Percentiles rank a stretch among this genome's conserved stretches.
These are phyloP conservation scores for Himalopsyche anomala DNA, from an alignment of 2,888 invertebrate genomes.

Conservation along the genomic window DNA sequence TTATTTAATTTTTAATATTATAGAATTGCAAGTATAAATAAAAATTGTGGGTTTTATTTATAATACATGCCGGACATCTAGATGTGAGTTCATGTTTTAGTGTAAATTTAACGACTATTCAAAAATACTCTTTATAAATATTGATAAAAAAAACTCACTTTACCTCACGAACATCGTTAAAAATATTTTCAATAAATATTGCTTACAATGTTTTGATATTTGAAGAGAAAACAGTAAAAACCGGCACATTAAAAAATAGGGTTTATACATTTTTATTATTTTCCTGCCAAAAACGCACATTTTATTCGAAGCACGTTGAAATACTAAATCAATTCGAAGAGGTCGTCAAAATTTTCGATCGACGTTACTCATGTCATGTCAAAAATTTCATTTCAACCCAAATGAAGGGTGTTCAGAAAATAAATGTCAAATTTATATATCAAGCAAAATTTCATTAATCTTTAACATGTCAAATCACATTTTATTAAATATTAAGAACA, in stretches of 20 bases:
- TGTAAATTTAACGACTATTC: no score
- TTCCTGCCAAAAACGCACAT: slow-evolving; percentile 28
- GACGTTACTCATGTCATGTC: slow-evolving; percentile 30
- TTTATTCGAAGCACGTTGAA: slow-evolving; percentile 31
- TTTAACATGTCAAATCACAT: no score
- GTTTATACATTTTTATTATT: slow-evolving; percentile 20
- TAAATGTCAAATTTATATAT: not conserved
- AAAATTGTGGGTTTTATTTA: no score
- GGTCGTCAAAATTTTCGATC: slow-evolving; percentile 34
- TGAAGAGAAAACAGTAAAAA: slow-evolving; percentile 12
- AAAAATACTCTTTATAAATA: no score
- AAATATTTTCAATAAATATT: slow-evolving; percentile 2
- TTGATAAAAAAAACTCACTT: not conserved
- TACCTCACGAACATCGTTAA: not conserved
- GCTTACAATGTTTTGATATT: slow-evolving; percentile 11
- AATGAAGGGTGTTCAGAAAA: not conserved
- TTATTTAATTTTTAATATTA: no score
- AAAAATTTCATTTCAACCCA: slow-evolving; percentile 26
- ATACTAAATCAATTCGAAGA: slow-evolving; percentile 30
- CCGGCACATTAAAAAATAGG: slow-evolving; percentile 14
- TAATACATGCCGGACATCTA: no score
- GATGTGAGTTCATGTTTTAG: no score
- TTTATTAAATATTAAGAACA: no score
- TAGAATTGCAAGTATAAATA: no score
- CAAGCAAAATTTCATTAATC: no score